phyloP scores from a whole-genome alignment of 2,888 invertebrate species.

The Amiota minor region DNA sequence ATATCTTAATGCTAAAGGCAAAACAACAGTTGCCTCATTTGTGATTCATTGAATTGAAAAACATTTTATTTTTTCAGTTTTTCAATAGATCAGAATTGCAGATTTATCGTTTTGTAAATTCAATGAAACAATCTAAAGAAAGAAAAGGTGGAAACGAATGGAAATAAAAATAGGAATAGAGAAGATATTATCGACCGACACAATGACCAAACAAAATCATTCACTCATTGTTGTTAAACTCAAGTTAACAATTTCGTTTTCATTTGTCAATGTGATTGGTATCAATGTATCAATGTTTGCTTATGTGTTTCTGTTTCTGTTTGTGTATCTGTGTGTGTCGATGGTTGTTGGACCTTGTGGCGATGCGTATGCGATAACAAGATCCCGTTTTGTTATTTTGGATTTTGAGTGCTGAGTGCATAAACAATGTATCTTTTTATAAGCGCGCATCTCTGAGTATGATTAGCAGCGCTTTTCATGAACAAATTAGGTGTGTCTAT shows the following conservation, averaged over 20 bases:
- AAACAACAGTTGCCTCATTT: conserved; percentile 51
- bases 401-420: conserved; percentile 7
- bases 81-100: conserved; percentile 52
- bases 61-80: conserved; percentile 47
- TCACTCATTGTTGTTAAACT: conserved; percentile 35
- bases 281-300: conserved; percentile 22
- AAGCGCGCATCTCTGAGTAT: not conserved
- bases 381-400: conserved; percentile 15
- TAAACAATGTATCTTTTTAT: conserved; percentile 16
- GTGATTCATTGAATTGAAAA: conserved; percentile 58
- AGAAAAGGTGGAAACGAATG: conserved; percentile 4
- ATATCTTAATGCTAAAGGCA: conserved; percentile 13
- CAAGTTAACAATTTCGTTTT: conserved; percentile 46
- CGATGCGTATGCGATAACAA: conserved; percentile 26
- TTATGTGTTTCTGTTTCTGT: not conserved
- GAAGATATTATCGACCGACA: not conserved
- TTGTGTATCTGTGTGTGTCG: not conserved
- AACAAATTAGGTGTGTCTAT: conserved; percentile 18
- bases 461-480: conserved; percentile 3
- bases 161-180: not conserved
- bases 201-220: conserved; percentile 21
- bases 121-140: conserved; percentile 1
- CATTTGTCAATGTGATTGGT: conserved; percentile 31
- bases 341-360: not conserved
- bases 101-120: conserved; percentile 49